These are phyloP conservation scores for Lasaia peninsularis DNA, from an alignment of 1,140 invertebrate species.

Conservation along the genomic window DNA sequence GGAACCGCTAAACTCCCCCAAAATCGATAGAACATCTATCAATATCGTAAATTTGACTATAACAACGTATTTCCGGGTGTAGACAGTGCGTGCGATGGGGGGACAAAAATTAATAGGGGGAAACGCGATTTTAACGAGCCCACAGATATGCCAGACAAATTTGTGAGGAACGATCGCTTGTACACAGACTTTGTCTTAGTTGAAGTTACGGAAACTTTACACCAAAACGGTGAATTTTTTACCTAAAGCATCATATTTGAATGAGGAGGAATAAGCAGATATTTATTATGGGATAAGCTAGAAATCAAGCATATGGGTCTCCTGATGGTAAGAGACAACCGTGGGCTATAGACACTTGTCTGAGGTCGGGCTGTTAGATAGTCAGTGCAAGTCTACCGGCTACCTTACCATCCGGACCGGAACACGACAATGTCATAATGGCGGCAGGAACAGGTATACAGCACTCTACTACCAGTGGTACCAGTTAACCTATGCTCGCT, in stretches of 20 bases:
- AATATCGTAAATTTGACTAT: slow-evolving; percentile 57
- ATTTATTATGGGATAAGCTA: neutral
- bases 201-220: neutral
- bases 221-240: neutral
- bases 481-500: too few species aligned
- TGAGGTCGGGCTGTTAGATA: neutral
- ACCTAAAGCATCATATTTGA: too few species aligned
- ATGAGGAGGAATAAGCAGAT: too few species aligned
- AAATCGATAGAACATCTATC: slow-evolving; percentile 56
- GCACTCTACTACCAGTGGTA: too few species aligned
- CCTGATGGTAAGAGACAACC: too few species aligned
- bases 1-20: slow-evolving; percentile 29
- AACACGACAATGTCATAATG: too few species aligned
- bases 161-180: slow-evolving; percentile 61
- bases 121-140: slow-evolving; percentile 72
- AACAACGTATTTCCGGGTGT: slow-evolving; percentile 48
- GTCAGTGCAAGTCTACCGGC: too few species aligned
- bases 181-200: slow-evolving; percentile 28
- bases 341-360: neutral
- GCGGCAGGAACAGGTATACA: too few species aligned
- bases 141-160: slow-evolving; percentile 44
- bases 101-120: slow-evolving; percentile 70
- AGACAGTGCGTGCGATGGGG: slow-evolving; percentile 33
- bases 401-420: too few species aligned
- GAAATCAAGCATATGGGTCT: too few species aligned